Percentiles rank a stretch among this genome's conserved stretches.
Evolutionary conservation across 1,140 invertebrate genomes (phyloP).

Genomic region (Drosophila repleta): DNA sequence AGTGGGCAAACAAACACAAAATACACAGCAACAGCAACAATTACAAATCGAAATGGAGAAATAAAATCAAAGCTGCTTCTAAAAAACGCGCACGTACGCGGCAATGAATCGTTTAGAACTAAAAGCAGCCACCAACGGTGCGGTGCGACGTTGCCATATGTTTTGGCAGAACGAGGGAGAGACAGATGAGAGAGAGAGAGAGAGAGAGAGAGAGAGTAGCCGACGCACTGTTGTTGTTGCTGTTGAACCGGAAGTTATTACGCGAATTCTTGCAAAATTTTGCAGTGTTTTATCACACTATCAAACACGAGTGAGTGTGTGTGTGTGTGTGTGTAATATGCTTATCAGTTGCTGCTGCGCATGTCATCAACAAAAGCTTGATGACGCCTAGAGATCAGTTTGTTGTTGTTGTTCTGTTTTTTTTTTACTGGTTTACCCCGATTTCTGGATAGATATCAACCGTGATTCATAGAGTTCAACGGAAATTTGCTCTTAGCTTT

Average conservation of each 20-base stretch:
- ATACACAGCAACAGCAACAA: slow-evolving; percentile 21
- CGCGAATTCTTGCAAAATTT: slow-evolving; percentile 50
- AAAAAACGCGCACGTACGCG: slow-evolving; percentile 60
- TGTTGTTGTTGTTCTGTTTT: slow-evolving; percentile 15
- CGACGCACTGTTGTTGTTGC: slow-evolving; percentile 31
- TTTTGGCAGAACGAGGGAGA: slow-evolving; percentile 2
- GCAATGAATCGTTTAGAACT: slow-evolving; percentile 62
- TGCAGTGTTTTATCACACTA: slow-evolving; percentile 53
- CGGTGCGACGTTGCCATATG: slow-evolving; percentile 31
- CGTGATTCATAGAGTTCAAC: slow-evolving; percentile 56
- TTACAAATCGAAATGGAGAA: slow-evolving; percentile 39
- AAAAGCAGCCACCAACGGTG: slow-evolving; percentile 40
- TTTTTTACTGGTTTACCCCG: slow-evolving; percentile 50
- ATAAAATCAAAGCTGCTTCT: slow-evolving; percentile 42
- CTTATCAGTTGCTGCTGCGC: slow-evolving; percentile 44
- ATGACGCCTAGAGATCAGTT: slow-evolving; percentile 45
- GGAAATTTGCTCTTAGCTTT: slow-evolving; percentile 42
- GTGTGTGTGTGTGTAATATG: slow-evolving; percentile 10
- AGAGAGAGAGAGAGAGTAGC: not conserved
- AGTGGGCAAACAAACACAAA: slow-evolving; percentile 22
- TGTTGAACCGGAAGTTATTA: slow-evolving; percentile 67
- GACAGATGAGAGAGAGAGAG: slow-evolving; percentile 22
- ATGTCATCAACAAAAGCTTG: slow-evolving; percentile 32
- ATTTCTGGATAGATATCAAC: slow-evolving; percentile 27
- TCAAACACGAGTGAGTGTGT: slow-evolving; percentile 29